phyloP scores from a whole-genome alignment of 2,888 invertebrate species.

The Galerucella pusilla region DNA sequence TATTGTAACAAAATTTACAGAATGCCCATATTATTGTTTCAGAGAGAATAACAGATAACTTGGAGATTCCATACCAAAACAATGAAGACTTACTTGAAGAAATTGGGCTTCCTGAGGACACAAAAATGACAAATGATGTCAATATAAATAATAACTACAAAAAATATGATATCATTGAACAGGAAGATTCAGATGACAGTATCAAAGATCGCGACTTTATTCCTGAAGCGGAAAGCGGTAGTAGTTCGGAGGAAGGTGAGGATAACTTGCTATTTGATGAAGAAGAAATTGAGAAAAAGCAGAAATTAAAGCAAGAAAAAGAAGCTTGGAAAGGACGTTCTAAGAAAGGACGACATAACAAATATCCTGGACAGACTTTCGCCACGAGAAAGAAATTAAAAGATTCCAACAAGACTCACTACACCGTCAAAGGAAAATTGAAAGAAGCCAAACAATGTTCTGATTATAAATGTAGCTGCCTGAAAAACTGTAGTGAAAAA shows the following conservation, averaged over 20 bases:
- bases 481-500: slow-evolving; percentile 38
- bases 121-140: too few relatives aligned
- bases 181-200: not conserved
- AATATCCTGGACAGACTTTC: too few relatives aligned
- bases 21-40: too few relatives aligned
- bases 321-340: slow-evolving; percentile 26
- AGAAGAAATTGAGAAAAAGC: slow-evolving; percentile 9
- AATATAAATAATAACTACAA: too few relatives aligned
- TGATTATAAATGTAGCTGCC: slow-evolving; percentile 34
- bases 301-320: slow-evolving; percentile 27
- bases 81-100: too few relatives aligned
- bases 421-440: slow-evolving; percentile 39
- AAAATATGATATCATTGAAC: too few relatives aligned
- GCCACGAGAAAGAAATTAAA: too few relatives aligned
- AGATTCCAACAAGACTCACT: slow-evolving; percentile 32
- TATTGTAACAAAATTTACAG: too few relatives aligned
- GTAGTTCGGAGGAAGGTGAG: slow-evolving; percentile 24
- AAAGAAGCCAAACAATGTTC: slow-evolving; percentile 16
- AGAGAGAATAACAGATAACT: too few relatives aligned
- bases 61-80: too few relatives aligned
- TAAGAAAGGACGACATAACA: too few relatives aligned
- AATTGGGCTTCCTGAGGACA: too few relatives aligned
- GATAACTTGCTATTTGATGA: slow-evolving; percentile 25
- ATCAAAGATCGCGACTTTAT: slow-evolving; percentile 37
- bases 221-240: slow-evolving; percentile 17